Percentiles rank a stretch among this genome's conserved stretches.
Conservation (phyloP, 2,113 vertebrate species). For the Malurus cyaneus region DNA sequence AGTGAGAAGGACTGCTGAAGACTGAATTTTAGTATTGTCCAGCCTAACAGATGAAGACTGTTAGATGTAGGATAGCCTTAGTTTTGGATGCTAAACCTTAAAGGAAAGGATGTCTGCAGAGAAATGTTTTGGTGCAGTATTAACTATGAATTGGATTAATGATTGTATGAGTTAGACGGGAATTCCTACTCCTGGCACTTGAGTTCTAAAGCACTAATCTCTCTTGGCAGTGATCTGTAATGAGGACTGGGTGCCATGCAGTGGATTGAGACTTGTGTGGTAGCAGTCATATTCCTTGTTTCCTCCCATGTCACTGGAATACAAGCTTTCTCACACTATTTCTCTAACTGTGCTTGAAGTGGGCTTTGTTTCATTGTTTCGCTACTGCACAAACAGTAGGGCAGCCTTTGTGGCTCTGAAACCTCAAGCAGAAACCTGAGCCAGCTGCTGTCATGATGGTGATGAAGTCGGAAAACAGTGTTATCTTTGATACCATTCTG, state of each 20-base stretch:
- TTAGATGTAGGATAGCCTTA: not conserved
- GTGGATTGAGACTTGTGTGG: not conserved
- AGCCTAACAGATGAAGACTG: not conserved
- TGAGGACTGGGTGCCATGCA: not conserved
- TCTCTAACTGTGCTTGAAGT: not conserved
- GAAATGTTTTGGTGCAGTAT: not conserved
- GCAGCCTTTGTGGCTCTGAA: not conserved
- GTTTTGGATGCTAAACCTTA: not conserved
- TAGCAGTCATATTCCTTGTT: not conserved
- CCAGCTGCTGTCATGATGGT: not conserved
- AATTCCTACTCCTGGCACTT: rapidly evolving
- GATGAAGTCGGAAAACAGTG: not conserved
- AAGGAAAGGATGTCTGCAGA: not conserved
- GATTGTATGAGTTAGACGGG: not conserved
- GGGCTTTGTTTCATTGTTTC: not conserved
- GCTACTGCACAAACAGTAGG: not conserved
- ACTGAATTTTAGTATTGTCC: not conserved
- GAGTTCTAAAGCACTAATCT: not conserved
- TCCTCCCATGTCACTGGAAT: not conserved
- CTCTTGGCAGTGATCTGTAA: not conserved
- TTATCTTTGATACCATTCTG: not conserved
- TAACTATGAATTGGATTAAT: not conserved
- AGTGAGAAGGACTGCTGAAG: not conserved
- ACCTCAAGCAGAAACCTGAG: not conserved
- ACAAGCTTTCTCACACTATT: not conserved